Evolutionary conservation across 2,113 vertebrate genomes (phyloP).

Genomic region (Petrocephalus zakoni): DNA sequence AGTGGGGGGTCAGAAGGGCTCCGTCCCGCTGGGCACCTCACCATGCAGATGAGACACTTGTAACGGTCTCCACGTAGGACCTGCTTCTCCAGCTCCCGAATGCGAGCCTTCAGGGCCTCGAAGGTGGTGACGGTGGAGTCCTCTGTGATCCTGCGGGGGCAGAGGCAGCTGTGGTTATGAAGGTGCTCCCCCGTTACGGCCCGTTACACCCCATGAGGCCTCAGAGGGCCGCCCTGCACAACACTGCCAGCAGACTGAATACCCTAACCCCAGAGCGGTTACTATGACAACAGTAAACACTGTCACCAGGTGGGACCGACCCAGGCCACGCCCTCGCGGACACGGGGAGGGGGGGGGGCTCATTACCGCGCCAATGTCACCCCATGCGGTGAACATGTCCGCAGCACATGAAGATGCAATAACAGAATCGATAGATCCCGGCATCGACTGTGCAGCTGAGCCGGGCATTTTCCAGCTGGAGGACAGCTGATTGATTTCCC

Average conservation of each 20-base stretch:
- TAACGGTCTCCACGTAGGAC: slow-evolving; percentile 94
- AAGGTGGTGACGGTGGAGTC: slow-evolving; percentile 94
- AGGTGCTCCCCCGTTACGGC: neutral
- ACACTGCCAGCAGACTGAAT: neutral
- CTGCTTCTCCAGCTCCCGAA: slow-evolving; percentile 96
- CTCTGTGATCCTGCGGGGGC: slow-evolving; percentile 81
- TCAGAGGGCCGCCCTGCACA: neutral
- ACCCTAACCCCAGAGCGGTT: neutral
- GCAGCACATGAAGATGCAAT: slow-evolving; percentile 68
- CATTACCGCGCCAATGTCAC: slow-evolving; percentile 17
- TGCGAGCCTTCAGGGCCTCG: slow-evolving; percentile 96
- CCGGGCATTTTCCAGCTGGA: slow-evolving; percentile 65
- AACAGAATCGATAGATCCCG: slow-evolving; percentile 65
- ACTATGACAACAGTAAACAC: neutral
- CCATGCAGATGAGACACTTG: slow-evolving; percentile 99
- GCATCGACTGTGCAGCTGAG: slow-evolving; percentile 46
- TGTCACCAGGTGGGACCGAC: neutral
- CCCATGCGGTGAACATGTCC: slow-evolving; percentile 59
- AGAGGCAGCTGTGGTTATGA: neutral
- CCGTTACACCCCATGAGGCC: neutral
- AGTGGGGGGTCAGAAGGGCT: too few species aligned
- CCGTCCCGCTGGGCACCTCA: slow-evolving; percentile 53
- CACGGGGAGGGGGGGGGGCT: neutral
- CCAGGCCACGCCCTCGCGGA: neutral
- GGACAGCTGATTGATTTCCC: slow-evolving; percentile 64